Conservation (phyloP, 2,797 vertebrate genomes). For the Esox lucius region DNA sequence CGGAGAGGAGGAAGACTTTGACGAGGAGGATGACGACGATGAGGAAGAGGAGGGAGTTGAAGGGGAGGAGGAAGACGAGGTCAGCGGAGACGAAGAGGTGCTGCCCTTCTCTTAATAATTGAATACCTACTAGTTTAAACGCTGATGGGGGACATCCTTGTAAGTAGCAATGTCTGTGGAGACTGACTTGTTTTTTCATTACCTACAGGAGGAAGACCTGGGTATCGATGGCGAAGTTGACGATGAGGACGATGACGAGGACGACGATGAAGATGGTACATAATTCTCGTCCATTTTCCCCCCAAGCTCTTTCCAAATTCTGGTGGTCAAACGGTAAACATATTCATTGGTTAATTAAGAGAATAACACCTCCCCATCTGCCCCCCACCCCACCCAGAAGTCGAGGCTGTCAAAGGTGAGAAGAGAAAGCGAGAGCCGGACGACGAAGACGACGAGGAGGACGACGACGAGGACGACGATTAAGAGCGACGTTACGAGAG, state of each 20-base stretch:
- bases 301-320: not conserved
- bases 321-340: not conserved
- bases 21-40: conserved; percentile 83
- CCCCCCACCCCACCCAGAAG: conserved; percentile 61
- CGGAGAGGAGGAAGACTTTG: conserved; percentile 82
- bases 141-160: not conserved
- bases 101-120: not conserved
- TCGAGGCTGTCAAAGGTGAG: conserved; percentile 81
- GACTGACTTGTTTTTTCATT: not conserved
- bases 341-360: not conserved
- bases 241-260: conserved; percentile 80
- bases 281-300: not conserved
- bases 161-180: not conserved
- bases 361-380: not conserved
- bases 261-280: conserved; percentile 76
- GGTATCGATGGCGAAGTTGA: conserved; percentile 79
- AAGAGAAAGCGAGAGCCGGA: conserved; percentile 92
- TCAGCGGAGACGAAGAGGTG: conserved; percentile 87
- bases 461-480: conserved; percentile 81
- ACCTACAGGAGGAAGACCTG: conserved; percentile 80
- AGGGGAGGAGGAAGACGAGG: conserved; percentile 86
- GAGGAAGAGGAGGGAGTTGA: conserved; percentile 84
- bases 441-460: conserved; percentile 86
- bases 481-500: conserved; percentile 64
- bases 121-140: not conserved